phyloP scores from a whole-genome alignment of 2,888 invertebrate species.

The Mythimna impura region DNA sequence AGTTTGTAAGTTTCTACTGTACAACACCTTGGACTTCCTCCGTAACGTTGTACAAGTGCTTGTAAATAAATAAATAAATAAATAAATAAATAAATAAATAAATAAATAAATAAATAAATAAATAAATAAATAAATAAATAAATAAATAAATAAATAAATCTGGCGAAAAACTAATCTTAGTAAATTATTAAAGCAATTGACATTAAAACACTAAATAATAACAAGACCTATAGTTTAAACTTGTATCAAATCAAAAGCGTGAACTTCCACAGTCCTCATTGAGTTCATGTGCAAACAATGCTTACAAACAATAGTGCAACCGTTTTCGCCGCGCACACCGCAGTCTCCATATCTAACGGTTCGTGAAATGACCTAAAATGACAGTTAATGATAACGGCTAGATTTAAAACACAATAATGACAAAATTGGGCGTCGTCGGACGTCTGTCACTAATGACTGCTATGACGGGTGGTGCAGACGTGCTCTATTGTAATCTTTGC shows the following conservation, averaged over 20 bases:
- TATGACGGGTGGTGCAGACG: constrained; percentile 55
- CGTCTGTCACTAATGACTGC: constrained; percentile 75
- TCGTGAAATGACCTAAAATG: constrained; percentile 83
- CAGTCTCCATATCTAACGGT: constrained; percentile 78
- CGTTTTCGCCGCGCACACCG: constrained; percentile 63
- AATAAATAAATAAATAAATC: too few species aligned
- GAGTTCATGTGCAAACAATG: constrained; percentile 17
- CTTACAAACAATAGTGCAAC: constrained; percentile 64
- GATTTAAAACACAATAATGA: constrained; percentile 79
- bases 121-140: too few species aligned
- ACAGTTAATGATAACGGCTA: constrained; percentile 80
- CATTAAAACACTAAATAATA: not conserved
- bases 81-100: too few species aligned
- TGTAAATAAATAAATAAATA: too few species aligned
- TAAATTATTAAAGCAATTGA: too few species aligned
- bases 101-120: too few species aligned
- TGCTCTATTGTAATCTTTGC: constrained; percentile 73
- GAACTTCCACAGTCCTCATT: not conserved
- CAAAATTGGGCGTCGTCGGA: constrained; percentile 76
- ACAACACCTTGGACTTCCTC: too few species aligned
- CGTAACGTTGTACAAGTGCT: too few species aligned
- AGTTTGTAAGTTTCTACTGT: too few species aligned
- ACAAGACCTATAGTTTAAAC: not conserved
- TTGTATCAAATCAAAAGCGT: not conserved
- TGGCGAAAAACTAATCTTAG: not conserved